These are phyloP conservation scores for Lacerta viridis DNA, from an alignment of 2,797 vertebrate species.

Conservation along the genomic window DNA sequence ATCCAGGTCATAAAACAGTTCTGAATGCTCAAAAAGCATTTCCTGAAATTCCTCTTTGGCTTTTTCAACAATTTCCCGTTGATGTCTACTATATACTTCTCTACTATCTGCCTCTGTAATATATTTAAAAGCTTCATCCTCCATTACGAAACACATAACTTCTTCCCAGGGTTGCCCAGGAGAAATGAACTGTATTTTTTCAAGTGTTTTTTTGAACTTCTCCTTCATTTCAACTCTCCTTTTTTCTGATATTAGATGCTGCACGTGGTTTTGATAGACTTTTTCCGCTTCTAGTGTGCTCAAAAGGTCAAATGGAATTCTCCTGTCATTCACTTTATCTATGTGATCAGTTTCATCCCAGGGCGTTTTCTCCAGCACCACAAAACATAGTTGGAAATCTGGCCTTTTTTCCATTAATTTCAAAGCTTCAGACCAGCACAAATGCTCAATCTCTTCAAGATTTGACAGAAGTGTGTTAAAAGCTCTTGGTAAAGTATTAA, in stretches of 20 bases:
- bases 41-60: slow-evolving; percentile 99
- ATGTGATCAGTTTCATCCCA: slow-evolving; percentile 98
- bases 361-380: slow-evolving; percentile 93
- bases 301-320: slow-evolving; percentile 97
- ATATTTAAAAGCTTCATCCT: slow-evolving; percentile 97
- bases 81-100: slow-evolving; percentile 96
- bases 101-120: slow-evolving; percentile 95
- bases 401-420: slow-evolving; percentile 90
- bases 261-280: slow-evolving; percentile 95
- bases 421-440: slow-evolving; percentile 94
- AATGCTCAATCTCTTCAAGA: slow-evolving; percentile 94
- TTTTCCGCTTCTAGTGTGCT: slow-evolving; percentile 91
- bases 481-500: slow-evolving; percentile 94
- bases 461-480: slow-evolving; percentile 94
- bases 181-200: slow-evolving; percentile 96
- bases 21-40: slow-evolving; percentile 99
- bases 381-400: slow-evolving; percentile 96
- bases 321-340: slow-evolving; percentile 93
- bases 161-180: slow-evolving; percentile 98
- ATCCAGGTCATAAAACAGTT: slow-evolving; percentile 99
- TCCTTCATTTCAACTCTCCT: slow-evolving; percentile 97
- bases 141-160: slow-evolving; percentile 97
- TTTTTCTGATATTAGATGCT: slow-evolving; percentile 95
- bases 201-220: slow-evolving; percentile 98
- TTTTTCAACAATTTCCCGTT: slow-evolving; percentile 99